phyloP scores from a whole-genome alignment of 1,140 invertebrate genomes.

The Ostrea denselamellosa region DNA sequence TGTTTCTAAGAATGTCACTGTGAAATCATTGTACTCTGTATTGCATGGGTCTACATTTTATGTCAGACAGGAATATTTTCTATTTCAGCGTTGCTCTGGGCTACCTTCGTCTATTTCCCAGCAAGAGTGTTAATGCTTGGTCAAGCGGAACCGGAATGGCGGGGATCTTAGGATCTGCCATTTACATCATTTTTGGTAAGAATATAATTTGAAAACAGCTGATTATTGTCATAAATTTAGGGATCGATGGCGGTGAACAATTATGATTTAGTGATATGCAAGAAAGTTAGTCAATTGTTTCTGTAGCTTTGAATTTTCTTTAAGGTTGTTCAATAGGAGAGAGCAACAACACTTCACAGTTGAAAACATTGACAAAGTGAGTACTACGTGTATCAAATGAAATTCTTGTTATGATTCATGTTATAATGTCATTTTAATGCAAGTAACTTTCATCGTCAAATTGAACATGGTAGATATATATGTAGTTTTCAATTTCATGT shows the following conservation, averaged over 20 bases:
- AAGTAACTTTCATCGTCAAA: no score
- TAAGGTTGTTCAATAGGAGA: constrained; percentile 61
- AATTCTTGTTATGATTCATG: no score
- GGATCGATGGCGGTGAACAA: no score
- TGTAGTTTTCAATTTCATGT: no score
- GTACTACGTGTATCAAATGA: not conserved
- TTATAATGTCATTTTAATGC: no score
- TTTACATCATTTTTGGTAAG: constrained; percentile 73
- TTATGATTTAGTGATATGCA: no score
- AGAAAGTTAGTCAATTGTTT: not conserved
- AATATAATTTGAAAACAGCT: not conserved
- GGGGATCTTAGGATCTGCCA: constrained; percentile 67
- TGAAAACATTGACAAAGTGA: constrained; percentile 62
- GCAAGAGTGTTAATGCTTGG: constrained; percentile 72
- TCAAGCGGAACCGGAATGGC: constrained; percentile 75
- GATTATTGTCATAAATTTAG: not conserved
- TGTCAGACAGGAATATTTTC: no score
- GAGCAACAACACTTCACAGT: constrained; percentile 52
- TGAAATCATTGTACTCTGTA: no score
- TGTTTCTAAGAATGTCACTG: no score
- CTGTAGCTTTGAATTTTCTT: not conserved
- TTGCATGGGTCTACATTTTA: no score
- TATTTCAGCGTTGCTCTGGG: constrained; percentile 71
- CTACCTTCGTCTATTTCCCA: constrained; percentile 67
- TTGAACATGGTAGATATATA: no score